Evolutionary conservation across 2,888 invertebrate genomes (phyloP), one percentile per base, ranked within the genome.

Genomic region (Thyatira batis): DNA sequence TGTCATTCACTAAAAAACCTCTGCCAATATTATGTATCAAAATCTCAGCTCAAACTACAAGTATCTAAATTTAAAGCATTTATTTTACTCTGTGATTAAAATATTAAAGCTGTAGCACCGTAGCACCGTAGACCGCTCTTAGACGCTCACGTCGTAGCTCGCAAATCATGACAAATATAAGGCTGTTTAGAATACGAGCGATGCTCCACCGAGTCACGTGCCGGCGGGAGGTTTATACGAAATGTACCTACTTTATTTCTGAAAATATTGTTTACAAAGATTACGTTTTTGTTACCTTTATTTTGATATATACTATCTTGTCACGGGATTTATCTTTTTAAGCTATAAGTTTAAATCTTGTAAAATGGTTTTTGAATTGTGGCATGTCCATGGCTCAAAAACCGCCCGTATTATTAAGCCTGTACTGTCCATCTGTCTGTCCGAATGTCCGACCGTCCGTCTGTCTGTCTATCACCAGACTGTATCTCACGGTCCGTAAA

Each of bases 221-320:
- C 52, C 51, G 51, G n/a, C 33, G 9, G 28, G 51, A 58, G 50
- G 64, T 66, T 61, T 65, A 69, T 69, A 61, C 65, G 61, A 64
- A 65, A 58, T 62, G 62, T 61, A 63, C n/a, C n/a, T n/a, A n/a
- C 65, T 65, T 67, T 62, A 67, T 54, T 55, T 65, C 57, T 67
- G 68, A 63, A n/a, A 66, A 64, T 56, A 56, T 56, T 64, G 66
- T 68, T 66, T 60, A 60, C 57, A 68, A 63, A 65, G 61, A 65
- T 67, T 69, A 65, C 63, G 67, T 59, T 61, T 61, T 69, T 63
- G 58, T 57, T 65, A 65, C 56, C 54, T 52, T 51, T 33, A 39
- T 45, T 25, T 45, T 45, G 45, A 23, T 25, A 0, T 10, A 33
- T 23, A 23, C 1, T 21, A 23, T 23, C 10, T 25, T 13, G 23